Evolutionary conservation across 2,797 vertebrate genomes (phyloP).

Genomic region (Tachyglossus aculeatus): DNA sequence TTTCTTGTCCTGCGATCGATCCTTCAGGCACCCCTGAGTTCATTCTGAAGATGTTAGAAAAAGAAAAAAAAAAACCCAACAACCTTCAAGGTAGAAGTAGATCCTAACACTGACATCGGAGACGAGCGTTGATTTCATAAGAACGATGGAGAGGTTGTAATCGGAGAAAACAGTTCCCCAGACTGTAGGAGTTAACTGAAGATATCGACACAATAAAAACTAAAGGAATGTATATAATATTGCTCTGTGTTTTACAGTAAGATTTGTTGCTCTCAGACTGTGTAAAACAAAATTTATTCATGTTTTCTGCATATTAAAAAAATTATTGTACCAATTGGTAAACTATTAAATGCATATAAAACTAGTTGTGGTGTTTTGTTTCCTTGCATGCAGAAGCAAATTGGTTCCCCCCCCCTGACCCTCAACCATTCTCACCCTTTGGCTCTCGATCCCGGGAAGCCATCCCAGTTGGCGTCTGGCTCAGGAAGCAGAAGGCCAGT

Average conservation of each 20-base stretch:
- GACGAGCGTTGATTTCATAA: slow-evolving; percentile 65
- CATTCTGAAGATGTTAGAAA: slow-evolving; percentile 73
- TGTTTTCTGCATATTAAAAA: slow-evolving; percentile 89
- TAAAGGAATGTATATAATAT: slow-evolving; percentile 88
- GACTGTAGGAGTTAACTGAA: slow-evolving; percentile 78
- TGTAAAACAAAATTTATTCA: slow-evolving; percentile 89
- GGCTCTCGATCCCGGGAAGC: no score
- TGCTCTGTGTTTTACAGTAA: slow-evolving; percentile 88
- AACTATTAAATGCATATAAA: slow-evolving; percentile 90
- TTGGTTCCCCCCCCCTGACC: no score
- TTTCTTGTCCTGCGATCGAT: slow-evolving; percentile 73
- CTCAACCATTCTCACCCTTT: no score
- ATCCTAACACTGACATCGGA: slow-evolving; percentile 71
- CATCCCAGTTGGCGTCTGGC: no score
- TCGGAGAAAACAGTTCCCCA: slow-evolving; percentile 72
- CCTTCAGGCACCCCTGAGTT: slow-evolving; percentile 66
- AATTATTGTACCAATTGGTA: slow-evolving; percentile 89
- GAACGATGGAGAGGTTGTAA: slow-evolving; percentile 69
- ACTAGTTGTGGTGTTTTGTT: slow-evolving; percentile 69
- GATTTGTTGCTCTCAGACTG: slow-evolving; percentile 87
- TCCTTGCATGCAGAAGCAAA: slow-evolving; percentile 61
- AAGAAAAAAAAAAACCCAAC: slow-evolving; percentile 60
- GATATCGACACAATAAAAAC: slow-evolving; percentile 78
- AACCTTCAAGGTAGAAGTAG: slow-evolving; percentile 61
- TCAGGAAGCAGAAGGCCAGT: no score